Base-by-base conservation (phyloP, 2,888 invertebrate genomes). In the Pandemis heparana region DNA sequence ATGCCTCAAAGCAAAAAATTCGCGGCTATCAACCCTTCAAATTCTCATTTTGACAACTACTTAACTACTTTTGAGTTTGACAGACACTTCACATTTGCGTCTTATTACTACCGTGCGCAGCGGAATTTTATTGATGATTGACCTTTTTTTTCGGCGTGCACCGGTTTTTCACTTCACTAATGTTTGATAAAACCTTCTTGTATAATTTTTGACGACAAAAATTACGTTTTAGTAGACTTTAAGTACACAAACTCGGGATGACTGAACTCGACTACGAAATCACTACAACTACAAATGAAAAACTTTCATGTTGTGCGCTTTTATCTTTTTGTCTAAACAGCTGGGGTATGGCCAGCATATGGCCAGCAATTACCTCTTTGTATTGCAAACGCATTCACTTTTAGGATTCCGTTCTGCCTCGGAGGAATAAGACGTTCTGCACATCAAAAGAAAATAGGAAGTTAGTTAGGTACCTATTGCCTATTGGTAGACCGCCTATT, bases 21-120 rank as follows among this genome's bases (percentile, higher is more conserved):
- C 71, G 71, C 71, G 71, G 61, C 71, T 51, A 66, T 16, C 61
- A 67, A 41, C 61, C 16, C 43, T 12, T 56, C 43, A 66, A 51
- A 53, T 32, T 32, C 32, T 61, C 14, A n/a, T 43, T 62, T 62
- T 71, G 51, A 66, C 59, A 51, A 7, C 60, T 60, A 56, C 43
- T 14, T 39, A 51, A 7, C 60, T 60, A 48, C 9, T 60, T 60
- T 23, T 60, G 38, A 61, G n/a, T 41, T 70, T 53, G 23, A 32
- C 23, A n/a, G 62, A 23, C n/a, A 48, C 48, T 48, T 5, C n/a
- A 8, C 7, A 53, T 6, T 14, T 53, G 48, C 48, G 48, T 48
- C n/a, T 48, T 48, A n/a, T 48, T 46, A 46, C 41, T 9, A 41
- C 41, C 41, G 41, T 9, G 9, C 1, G 7, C 41, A 41, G 41